Conservation (phyloP, 2,888 invertebrate species). For the Diploptera punctata region DNA sequence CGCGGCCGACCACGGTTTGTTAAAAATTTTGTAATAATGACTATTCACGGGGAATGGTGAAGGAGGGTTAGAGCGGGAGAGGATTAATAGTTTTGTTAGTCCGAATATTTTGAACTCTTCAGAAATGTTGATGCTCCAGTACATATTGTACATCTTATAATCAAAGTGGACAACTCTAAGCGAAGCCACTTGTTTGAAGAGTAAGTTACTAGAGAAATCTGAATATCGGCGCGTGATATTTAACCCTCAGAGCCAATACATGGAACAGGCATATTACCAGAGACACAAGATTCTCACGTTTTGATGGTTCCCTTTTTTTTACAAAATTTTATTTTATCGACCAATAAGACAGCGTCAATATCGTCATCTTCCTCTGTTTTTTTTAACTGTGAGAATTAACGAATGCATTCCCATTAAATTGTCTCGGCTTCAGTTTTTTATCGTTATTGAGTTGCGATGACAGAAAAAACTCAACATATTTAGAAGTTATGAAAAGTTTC, state of each 20-base stretch:
- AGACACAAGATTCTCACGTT: slow-evolving; percentile 2
- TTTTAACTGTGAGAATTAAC: not conserved
- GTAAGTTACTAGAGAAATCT: not conserved
- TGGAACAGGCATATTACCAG: not conserved
- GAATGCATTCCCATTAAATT: slow-evolving; percentile 11
- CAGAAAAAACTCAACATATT: too few species aligned
- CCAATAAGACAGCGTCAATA: slow-evolving; percentile 13
- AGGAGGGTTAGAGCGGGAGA: too few species aligned
- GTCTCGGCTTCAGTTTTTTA: slow-evolving; percentile 3
- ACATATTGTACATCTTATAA: slow-evolving; percentile 13
- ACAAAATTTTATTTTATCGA: slow-evolving; percentile 5
- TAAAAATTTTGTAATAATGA: too few species aligned
- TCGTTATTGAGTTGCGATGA: not conserved
- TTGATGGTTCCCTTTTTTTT: not conserved
- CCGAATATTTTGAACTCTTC: too few species aligned
- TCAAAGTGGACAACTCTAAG: slow-evolving; percentile 12
- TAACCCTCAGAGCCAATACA: slow-evolving; percentile 7
- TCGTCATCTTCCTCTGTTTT: not conserved
- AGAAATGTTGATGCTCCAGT: too few species aligned
- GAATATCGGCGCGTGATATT: slow-evolving; percentile 9
- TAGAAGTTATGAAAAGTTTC: too few species aligned
- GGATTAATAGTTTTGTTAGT: too few species aligned
- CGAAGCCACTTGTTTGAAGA: not conserved
- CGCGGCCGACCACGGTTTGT: too few species aligned
- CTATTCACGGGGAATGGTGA: too few species aligned